phyloP scores from a whole-genome alignment of 35 echinoderm and acorn worm genomes.

The Heliocidaris erythrogramma region DNA sequence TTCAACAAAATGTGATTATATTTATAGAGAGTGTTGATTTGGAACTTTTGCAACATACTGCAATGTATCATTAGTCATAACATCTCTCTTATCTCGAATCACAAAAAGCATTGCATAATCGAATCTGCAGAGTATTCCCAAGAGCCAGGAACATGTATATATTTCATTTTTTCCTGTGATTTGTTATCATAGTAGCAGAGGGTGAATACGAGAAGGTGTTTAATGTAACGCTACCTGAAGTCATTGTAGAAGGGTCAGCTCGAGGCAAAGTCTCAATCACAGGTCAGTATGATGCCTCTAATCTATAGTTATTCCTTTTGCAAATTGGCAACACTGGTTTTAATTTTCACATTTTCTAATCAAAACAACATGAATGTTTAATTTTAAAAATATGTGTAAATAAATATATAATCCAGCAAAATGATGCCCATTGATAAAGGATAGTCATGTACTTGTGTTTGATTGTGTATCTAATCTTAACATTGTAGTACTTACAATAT shows the following conservation, averaged over 20 bases:
- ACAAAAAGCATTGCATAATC: neutral
- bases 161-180: neutral
- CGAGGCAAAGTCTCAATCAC: constrained; percentile 54
- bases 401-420: too few relatives aligned
- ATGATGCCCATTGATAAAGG: too few relatives aligned
- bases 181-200: neutral
- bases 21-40: too few relatives aligned
- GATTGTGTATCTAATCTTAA: too few relatives aligned
- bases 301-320: too few relatives aligned
- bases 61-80: neutral
- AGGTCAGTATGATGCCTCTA: constrained; percentile 38
- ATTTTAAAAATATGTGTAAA: too few relatives aligned
- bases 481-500: too few relatives aligned
- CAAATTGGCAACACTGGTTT: too few relatives aligned
- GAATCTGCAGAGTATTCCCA: neutral
- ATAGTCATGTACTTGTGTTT: too few relatives aligned
- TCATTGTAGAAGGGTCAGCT: constrained; percentile 54
- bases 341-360: too few relatives aligned
- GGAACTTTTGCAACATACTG: neutral
- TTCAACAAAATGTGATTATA: too few relatives aligned
- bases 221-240: constrained; percentile 38
- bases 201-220: constrained; percentile 20
- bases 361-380: too few relatives aligned
- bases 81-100: neutral
- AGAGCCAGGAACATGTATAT: neutral